These are phyloP conservation scores for Gorsachius magnificus DNA, from an alignment of 2,797 vertebrate species.

Conservation along the genomic window DNA sequence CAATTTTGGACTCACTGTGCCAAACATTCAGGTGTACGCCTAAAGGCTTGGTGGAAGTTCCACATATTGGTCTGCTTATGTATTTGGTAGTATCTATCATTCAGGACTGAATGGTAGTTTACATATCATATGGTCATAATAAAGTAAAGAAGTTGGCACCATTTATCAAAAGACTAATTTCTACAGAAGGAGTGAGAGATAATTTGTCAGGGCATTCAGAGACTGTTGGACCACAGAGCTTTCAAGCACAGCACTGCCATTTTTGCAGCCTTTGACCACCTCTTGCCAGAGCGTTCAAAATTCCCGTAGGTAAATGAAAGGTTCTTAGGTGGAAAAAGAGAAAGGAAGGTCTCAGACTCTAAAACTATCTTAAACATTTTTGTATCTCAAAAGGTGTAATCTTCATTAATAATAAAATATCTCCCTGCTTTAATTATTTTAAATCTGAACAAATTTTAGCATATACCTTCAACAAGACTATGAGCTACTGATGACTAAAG, in stretches of 20 bases:
- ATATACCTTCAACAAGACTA: background rate
- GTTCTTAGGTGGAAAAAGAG: background rate
- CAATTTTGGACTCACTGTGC: background rate
- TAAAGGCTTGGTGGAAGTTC: background rate
- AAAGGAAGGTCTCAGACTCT: background rate
- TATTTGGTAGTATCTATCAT: background rate
- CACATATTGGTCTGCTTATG: background rate
- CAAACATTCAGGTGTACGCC: background rate
- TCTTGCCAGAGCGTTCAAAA: background rate
- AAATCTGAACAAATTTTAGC: background rate
- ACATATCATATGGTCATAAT: background rate
- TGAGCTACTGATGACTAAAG: background rate
- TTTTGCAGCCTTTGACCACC: background rate
- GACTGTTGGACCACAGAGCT: background rate
- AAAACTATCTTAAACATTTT: background rate
- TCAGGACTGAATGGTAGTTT: background rate
- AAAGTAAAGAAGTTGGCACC: background rate
- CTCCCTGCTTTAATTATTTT: background rate
- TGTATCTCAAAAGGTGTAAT: background rate
- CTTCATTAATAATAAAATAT: background rate
- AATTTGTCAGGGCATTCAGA: background rate
- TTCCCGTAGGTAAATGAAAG: background rate
- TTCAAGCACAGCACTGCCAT: background rate
- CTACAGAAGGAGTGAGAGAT: background rate
- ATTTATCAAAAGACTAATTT: background rate